Evolutionary conservation across 2,113 vertebrate species (phyloP).

Genomic region (Triplophysa rosa): DNA sequence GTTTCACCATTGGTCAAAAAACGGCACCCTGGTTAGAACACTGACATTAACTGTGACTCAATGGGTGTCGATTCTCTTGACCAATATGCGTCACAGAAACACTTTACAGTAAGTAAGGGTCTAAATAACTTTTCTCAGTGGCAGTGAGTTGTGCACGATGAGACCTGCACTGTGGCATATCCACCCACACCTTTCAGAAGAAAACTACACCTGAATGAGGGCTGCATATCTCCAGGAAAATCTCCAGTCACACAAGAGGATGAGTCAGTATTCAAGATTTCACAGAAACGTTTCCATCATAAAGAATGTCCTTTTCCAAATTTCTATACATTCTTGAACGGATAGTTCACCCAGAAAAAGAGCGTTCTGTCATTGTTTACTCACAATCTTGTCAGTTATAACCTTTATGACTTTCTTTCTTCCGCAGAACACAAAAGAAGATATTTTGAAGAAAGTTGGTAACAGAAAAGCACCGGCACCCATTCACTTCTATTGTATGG

Average conservation of each 20-base stretch:
- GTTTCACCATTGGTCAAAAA: constrained; percentile 66
- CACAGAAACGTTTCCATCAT: background rate
- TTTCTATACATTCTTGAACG: no score
- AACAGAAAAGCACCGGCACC: no score
- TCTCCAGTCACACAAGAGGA: background rate
- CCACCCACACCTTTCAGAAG: constrained; percentile 27
- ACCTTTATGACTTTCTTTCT: no score
- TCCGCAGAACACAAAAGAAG: no score
- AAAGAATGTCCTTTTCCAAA: background rate
- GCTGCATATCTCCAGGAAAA: background rate
- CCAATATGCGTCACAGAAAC: background rate
- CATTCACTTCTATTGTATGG: no score
- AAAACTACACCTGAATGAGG: constrained; percentile 32
- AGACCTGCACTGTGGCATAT: constrained; percentile 35
- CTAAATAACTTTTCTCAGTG: constrained; percentile 1
- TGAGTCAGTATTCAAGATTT: constrained; percentile 5
- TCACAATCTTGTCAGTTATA: no score
- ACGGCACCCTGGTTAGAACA: constrained; percentile 5
- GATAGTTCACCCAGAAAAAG: no score
- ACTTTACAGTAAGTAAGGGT: constrained; percentile 16
- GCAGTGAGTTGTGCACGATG: background rate
- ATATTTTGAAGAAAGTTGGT: no score
- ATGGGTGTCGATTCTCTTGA: constrained; percentile 6
- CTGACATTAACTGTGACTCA: background rate
- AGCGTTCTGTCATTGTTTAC: no score